A percentile compares a stretch with the other conserved stretches of the same genome.
Conservation (phyloP, 2,797 vertebrate genomes). For the Sciaenops ocellatus region DNA sequence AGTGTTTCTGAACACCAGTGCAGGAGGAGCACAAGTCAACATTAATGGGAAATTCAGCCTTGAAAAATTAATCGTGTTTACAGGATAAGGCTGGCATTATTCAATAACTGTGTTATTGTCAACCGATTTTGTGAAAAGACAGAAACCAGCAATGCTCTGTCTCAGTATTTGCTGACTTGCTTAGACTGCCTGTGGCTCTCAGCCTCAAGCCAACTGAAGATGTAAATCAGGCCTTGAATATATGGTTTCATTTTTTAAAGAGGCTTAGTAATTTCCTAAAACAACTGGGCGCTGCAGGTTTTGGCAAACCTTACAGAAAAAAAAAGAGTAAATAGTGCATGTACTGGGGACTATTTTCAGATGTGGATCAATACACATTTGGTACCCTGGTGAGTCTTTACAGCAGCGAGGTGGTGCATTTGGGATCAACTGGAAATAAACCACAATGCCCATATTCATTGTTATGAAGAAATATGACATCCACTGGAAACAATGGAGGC, state of each 20-base stretch:
- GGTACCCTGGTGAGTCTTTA: not conserved
- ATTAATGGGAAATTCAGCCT: not conserved
- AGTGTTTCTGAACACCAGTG: constrained; percentile 15
- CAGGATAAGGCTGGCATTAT: not conserved
- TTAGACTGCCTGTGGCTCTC: constrained; percentile 5
- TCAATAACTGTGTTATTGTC: not conserved
- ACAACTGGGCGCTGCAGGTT: not conserved
- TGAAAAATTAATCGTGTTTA: not conserved
- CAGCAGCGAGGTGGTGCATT: not conserved
- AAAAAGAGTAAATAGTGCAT: constrained; percentile 1
- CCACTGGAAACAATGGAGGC: not conserved
- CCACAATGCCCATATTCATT: not conserved
- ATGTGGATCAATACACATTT: constrained; percentile 17
- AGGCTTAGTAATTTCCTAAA: constrained; percentile 21
- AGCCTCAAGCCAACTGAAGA: not conserved
- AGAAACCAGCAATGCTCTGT: not conserved
- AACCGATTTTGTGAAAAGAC: constrained; percentile 12
- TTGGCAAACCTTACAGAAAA: not conserved
- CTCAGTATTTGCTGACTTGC: not conserved
- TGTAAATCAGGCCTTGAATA: not conserved
- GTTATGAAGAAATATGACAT: constrained; percentile 2
- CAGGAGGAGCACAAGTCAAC: not conserved
- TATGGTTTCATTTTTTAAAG: constrained; percentile 2
- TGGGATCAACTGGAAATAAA: constrained; percentile 12
- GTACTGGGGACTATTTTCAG: constrained; percentile 21